A percentile compares a stretch with the other conserved stretches of the same genome.
Evolutionary conservation across 1,140 invertebrate species (phyloP).

Genomic region (Atopsyche davidsoni): DNA sequence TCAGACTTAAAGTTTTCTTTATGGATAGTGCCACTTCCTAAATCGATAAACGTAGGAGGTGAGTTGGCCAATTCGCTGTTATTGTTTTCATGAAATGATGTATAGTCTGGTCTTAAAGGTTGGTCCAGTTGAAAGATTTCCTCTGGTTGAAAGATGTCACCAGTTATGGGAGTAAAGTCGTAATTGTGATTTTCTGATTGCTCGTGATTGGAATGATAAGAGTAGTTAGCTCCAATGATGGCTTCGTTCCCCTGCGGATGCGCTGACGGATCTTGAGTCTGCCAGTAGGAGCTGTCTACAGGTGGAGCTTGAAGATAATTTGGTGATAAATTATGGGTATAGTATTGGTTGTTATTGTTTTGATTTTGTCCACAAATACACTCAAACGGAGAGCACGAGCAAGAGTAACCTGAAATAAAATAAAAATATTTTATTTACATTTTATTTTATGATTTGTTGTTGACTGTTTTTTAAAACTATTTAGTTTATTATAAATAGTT

Average conservation of each 20-base stretch:
- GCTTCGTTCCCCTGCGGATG: conserved; percentile 16
- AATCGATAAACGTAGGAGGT: conserved; percentile 62
- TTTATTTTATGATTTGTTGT: too few relatives aligned
- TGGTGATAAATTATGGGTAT: conserved; percentile 15
- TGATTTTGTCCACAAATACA: conserved; percentile 48
- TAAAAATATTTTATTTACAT: conserved; percentile 2
- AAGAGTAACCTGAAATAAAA: conserved; percentile 50
- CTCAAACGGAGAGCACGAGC: conserved; percentile 61
- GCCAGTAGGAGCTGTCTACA: conserved; percentile 24
- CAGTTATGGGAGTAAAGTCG: conserved; percentile 51
- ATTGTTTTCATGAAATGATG: conserved; percentile 37
- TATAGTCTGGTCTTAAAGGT: conserved; percentile 59
- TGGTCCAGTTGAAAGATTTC: conserved; percentile 73
- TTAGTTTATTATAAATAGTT: too few relatives aligned
- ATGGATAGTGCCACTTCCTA: conserved; percentile 62
- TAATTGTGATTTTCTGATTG: conserved; percentile 30
- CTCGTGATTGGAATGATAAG: conserved; percentile 16
- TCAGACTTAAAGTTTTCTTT: conserved; percentile 47
- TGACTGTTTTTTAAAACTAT: too few relatives aligned
- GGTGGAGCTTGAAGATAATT: conserved; percentile 23
- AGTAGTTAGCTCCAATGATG: conserved; percentile 7
- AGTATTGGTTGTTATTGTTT: conserved; percentile 29
- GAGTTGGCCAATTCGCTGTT: conserved; percentile 51
- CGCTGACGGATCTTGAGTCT: conserved; percentile 5
- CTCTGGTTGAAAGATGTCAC: conserved; percentile 69